Evolutionary conservation across 2,113 vertebrate species (phyloP), one percentile per base, ranked within the genome.

Genomic region (Otolemur garnettii): DNA sequence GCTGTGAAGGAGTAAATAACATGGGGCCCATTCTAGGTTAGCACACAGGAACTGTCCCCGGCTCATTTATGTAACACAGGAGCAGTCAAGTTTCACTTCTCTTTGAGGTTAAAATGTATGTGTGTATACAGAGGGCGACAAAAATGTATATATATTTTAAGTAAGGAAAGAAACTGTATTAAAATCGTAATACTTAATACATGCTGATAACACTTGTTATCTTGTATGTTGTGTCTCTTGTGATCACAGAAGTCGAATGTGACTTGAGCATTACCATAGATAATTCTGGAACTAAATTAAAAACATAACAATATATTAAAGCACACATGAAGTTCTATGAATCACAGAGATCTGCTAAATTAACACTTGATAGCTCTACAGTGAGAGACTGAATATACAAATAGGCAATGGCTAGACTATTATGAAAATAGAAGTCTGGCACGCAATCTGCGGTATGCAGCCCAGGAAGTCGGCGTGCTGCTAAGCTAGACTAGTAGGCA

Each of bases 261-360:
- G 45, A 50, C 45, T 50, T 50, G 45, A 50, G 45, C 45, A 50
- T 50, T 64, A 80, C 2, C 80, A 7, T 87, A 62, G 42, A 59
- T 72, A 38, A 64, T 68, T 95, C 2, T 42, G 18, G 3, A 90
- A 84, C 17, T 87, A 74, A 72, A 50, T 80, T 86, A 60, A 55
- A 90, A 80, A 93, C 45, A 80, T 82, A 75, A 26, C 4, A 75
- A 66, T 91, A 81, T 22, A 57, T 53, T 90, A 82, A 92, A 94
- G 55, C 22, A 64, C 15, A 57, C 18, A 30, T 30, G 53, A 55
- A 90, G 26, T 38, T 57, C 53, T 93, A 0, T 84, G 84, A 93
- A 80, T 69, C 55, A 85, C 7, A 75, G 24, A 64, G 53, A 66
- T 12, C 21, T 91, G 22, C 28, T 95, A 85, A 93, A 21, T 84